Percentiles rank a stretch among this genome's conserved stretches.
Conservation (phyloP, 2,797 vertebrate species). For the Chelmon rostratus region DNA sequence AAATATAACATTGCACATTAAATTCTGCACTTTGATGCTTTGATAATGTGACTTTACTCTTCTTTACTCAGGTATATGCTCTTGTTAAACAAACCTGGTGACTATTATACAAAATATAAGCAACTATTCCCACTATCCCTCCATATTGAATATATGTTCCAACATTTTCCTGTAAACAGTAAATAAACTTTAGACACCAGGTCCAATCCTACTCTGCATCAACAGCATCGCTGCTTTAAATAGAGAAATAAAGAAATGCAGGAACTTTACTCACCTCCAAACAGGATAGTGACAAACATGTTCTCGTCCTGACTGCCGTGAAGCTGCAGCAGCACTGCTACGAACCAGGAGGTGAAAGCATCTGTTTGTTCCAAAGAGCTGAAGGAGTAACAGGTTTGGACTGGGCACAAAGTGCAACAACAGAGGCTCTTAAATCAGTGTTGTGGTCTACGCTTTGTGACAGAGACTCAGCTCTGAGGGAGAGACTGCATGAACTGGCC, state of each 20-base stretch:
- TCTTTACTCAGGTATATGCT: not conserved
- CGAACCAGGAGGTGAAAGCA: not conserved
- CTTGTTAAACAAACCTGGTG: not conserved
- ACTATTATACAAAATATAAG: not conserved
- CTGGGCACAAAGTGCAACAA: conserved; percentile 35
- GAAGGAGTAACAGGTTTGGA: conserved; percentile 17
- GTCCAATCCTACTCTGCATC: not conserved
- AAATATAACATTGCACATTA: not conserved
- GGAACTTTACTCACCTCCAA: conserved; percentile 78
- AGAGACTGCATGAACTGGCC: not conserved
- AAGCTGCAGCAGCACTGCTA: not conserved
- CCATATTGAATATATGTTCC: not conserved
- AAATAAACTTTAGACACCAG: not conserved
- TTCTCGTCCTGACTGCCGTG: conserved; percentile 29
- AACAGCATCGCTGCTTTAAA: not conserved
- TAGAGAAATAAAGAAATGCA: not conserved
- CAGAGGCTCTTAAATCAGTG: conserved; percentile 53
- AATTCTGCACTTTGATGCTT: not conserved
- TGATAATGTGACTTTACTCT: not conserved
- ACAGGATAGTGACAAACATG: conserved; percentile 83
- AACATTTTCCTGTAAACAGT: not conserved
- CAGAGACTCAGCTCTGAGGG: conserved; percentile 42
- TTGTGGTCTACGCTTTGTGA: conserved; percentile 57
- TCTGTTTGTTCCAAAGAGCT: conserved; percentile 10
- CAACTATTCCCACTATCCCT: not conserved